These are phyloP conservation scores for Hartigia nigra DNA, from an alignment of 2,888 invertebrate species.

Conservation along the genomic window DNA sequence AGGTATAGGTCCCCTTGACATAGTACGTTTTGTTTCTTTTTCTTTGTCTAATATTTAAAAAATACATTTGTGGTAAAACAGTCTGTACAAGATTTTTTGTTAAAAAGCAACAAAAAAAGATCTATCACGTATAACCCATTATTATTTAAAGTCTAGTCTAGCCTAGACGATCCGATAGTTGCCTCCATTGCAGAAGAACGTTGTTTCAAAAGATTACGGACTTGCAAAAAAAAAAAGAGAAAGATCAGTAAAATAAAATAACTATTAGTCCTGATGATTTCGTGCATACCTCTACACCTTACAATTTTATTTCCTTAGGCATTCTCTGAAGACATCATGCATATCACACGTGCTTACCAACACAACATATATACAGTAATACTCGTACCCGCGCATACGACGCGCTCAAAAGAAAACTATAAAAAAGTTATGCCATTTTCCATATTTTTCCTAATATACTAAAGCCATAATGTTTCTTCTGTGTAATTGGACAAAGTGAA, in stretches of 20 bases:
- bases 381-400: background rate
- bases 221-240: background rate
- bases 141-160: background rate
- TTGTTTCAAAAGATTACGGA: background rate
- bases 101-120: background rate
- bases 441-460: background rate
- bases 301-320: background rate
- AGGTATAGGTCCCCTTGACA: background rate
- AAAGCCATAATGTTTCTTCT: background rate
- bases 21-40: conserved; percentile 8
- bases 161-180: background rate
- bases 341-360: background rate
- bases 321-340: background rate
- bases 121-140: background rate
- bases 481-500: background rate
- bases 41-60: conserved; percentile 39
- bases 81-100: conserved; percentile 40
- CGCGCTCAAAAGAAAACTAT: background rate
- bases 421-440: background rate
- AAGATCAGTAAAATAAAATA: background rate
- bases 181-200: background rate
- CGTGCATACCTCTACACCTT: background rate
- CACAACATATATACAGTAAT: background rate
- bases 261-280: background rate
- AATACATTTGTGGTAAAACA: conserved; percentile 49